Percentiles rank a stretch among this genome's conserved stretches.
Evolutionary conservation across 2,113 vertebrate genomes (phyloP).

Genomic region (Gymnorhina tibicen): DNA sequence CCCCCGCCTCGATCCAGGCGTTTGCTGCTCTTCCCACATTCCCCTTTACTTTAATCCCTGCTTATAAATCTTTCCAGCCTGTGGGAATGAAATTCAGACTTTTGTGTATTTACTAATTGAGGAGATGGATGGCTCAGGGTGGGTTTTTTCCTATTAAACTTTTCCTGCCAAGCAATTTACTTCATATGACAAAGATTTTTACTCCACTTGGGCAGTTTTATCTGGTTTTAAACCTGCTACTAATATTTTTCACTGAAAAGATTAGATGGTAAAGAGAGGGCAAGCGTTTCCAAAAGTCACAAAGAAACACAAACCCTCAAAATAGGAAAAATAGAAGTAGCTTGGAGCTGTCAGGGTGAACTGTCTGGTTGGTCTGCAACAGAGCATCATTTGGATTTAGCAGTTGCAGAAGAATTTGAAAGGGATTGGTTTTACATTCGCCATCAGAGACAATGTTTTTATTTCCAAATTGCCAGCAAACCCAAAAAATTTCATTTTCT

Average conservation of each 20-base stretch:
- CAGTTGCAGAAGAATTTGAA: not conserved
- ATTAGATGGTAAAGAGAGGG: not conserved
- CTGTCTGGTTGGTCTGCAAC: not conserved
- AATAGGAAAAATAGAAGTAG: not conserved
- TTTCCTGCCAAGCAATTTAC: not conserved
- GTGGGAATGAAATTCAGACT: not conserved
- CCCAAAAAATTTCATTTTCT: slow-evolving; percentile 27
- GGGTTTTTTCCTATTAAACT: not conserved
- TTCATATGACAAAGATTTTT: not conserved
- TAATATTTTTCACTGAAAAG: not conserved
- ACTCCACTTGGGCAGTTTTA: not conserved
- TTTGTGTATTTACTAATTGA: not conserved
- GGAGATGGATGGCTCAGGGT: not conserved
- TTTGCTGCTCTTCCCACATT: not conserved
- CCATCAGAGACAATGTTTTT: slow-evolving; percentile 43
- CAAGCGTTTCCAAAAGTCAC: not conserved
- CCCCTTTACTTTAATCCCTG: not conserved
- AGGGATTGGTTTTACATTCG: not conserved
- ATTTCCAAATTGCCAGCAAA: slow-evolving; percentile 52
- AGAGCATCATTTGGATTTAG: not conserved
- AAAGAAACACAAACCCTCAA: not conserved
- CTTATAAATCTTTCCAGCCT: not conserved
- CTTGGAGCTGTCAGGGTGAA: not conserved
- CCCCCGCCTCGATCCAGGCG: rapidly evolving
- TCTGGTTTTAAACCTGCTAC: not conserved